Conservation (phyloP, 2,113 vertebrate genomes). For the Takifugu bimaculatus region DNA sequence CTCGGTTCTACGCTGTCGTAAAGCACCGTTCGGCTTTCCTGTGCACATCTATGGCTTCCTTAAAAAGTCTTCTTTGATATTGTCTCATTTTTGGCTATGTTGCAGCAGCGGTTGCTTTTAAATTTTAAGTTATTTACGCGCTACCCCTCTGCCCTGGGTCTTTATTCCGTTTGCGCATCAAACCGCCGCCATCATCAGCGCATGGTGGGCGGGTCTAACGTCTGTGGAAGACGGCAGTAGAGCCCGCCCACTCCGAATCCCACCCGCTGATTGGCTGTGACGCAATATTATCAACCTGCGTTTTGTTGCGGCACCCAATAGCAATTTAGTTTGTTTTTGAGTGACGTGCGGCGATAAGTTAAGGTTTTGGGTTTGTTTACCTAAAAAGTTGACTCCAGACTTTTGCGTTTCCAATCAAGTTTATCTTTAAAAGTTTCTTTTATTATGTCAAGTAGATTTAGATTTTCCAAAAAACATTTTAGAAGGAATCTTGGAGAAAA, state of each 20-base stretch:
- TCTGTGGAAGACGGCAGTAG: slow-evolving; percentile 22
- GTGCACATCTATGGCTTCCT: slow-evolving; percentile 34
- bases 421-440: neutral
- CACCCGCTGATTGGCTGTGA: slow-evolving; percentile 41
- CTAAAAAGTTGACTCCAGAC: slow-evolving; percentile 35
- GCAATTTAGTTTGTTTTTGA: slow-evolving; percentile 10
- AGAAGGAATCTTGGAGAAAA: neutral
- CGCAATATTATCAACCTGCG: neutral
- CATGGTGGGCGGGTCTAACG: slow-evolving; percentile 47
- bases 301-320: slow-evolving; percentile 31
- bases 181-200: slow-evolving; percentile 72
- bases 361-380: slow-evolving; percentile 38
- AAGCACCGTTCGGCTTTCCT: slow-evolving; percentile 14
- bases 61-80: slow-evolving; percentile 49
- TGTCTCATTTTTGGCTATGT: neutral
- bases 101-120: slow-evolving; percentile 4
- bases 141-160: slow-evolving; percentile 54
- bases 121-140: slow-evolving; percentile 56
- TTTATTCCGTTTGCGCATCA: slow-evolving; percentile 72
- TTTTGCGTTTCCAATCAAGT: neutral
- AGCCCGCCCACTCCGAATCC: slow-evolving; percentile 31
- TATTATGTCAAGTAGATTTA: neutral
- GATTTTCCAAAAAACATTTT: neutral
- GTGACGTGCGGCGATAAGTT: slow-evolving; percentile 27
- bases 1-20: slow-evolving; percentile 57